Percentiles rank a stretch among this genome's conserved stretches.
Evolutionary conservation across 2,797 vertebrate species (phyloP).

Genomic region (Semotilus atromaculatus): DNA sequence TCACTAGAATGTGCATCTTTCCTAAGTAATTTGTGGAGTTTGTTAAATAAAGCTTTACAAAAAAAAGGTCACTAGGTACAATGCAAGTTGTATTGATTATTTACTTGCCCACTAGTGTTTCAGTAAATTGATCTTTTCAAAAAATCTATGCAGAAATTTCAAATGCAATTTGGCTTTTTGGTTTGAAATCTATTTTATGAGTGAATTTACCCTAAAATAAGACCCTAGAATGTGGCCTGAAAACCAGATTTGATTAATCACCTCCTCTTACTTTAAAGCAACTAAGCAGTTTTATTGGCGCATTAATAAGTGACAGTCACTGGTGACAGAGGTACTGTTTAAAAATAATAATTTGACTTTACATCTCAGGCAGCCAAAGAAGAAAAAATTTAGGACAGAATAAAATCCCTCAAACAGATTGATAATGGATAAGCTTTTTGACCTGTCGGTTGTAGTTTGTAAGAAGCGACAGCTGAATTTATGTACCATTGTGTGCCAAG

Average conservation of each 20-base stretch:
- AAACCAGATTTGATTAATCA: slow-evolving; percentile 64
- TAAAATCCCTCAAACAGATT: slow-evolving; percentile 56
- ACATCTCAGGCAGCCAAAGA: slow-evolving; percentile 51
- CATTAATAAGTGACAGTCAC: slow-evolving; percentile 46
- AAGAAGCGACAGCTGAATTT: slow-evolving; percentile 61
- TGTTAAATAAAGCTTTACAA: slow-evolving; percentile 50
- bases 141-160: slow-evolving; percentile 15
- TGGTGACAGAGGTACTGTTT: slow-evolving; percentile 44
- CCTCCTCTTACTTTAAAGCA: slow-evolving; percentile 59
- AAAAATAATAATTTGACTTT: neutral
- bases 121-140: slow-evolving; percentile 13
- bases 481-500: slow-evolving; percentile 52
- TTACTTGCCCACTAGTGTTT: neutral
- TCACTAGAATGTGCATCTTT: slow-evolving; percentile 29
- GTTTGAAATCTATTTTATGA: slow-evolving; percentile 55
- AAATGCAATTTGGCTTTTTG: slow-evolving; percentile 45
- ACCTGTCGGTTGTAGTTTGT: slow-evolving; percentile 62
- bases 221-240: slow-evolving; percentile 51
- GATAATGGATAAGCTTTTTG: slow-evolving; percentile 53
- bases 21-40: slow-evolving; percentile 30
- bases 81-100: slow-evolving; percentile 5
- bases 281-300: slow-evolving; percentile 61
- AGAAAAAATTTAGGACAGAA: slow-evolving; percentile 40
- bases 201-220: slow-evolving; percentile 56
- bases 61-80: slow-evolving; percentile 31